Conservation (phyloP, 2,888 invertebrate genomes). For the Eristalis intricaria region DNA sequence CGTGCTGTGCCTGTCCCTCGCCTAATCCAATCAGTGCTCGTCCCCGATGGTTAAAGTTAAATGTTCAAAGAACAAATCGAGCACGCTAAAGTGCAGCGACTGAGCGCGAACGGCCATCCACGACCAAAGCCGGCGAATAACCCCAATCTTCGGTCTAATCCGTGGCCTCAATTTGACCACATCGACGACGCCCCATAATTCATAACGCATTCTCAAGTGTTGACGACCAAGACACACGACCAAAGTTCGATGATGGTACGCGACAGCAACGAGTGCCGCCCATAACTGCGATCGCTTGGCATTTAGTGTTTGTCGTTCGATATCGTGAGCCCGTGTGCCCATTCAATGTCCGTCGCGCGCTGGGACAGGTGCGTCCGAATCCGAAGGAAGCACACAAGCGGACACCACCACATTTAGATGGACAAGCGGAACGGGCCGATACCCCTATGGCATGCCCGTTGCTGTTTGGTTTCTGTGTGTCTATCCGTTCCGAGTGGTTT, state of each 20-base stretch:
- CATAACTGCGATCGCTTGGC: neutral
- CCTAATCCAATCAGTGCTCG: neutral
- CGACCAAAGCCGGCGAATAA: neutral
- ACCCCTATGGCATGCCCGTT: neutral
- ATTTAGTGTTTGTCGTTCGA: neutral
- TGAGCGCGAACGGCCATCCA: conserved; percentile 1
- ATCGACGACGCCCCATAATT: neutral
- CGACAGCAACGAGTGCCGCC: neutral
- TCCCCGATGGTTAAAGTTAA: neutral
- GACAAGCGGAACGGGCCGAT: neutral
- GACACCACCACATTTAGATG: neutral
- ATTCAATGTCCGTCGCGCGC: neutral
- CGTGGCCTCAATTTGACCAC: neutral
- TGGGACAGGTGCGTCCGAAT: neutral
- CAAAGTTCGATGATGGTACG: neutral
- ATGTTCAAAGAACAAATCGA: conserved; percentile 14
- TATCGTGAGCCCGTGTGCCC: neutral
- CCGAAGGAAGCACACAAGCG: neutral
- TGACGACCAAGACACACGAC: neutral
- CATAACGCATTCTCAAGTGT: neutral
- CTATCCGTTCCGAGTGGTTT: neutral
- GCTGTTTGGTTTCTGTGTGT: neutral
- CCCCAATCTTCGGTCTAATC: neutral
- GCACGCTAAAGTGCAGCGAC: conserved; percentile 3
- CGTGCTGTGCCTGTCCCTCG: neutral